Base-by-base conservation (phyloP, 1,140 invertebrate genomes). In the Euborellia annulipes region DNA sequence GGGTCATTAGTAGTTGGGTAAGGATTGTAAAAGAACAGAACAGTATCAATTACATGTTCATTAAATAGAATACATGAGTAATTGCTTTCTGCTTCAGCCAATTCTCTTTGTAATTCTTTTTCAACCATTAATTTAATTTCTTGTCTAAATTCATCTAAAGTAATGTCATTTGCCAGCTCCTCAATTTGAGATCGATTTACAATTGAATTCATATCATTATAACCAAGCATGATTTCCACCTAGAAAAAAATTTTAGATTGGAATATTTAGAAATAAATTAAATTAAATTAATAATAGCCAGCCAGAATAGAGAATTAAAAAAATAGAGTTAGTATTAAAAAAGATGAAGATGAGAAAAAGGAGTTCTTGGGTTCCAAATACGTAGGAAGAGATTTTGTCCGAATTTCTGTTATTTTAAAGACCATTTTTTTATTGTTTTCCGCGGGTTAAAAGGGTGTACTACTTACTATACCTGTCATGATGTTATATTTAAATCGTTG, bases 161-260 rank as follows among this genome's bases (percentile, higher is more conserved):
- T 63, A 46, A 73, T 61, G 4, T 73, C 58, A 55, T 60, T 61
- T 52, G 69, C 16, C 59, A 72, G 67, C 1, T 78, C 53, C 0
- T 13, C n/a, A 21, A 20, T 14, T 11, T 71, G 56, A 41, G 67
- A 67, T 17, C 69, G 69, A 16, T 61, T 63, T 8, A 62, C 61
- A 4, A 85, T 56, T 16, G 73, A 76, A 50, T 84, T 82, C 71
- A 84, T 84, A 52, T 81, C 76, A 0, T 81, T 84, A 46, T 73
- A 83, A 1, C 82, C 83, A 3, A 72, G 71, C 40, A 87, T 41
- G 17, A 40, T 18, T 14, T 39, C 37, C 4, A 40, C 45, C 37
- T 46, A 14, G 8, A 32, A 17, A 44, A 36, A 8, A 27, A 27
- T 27, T 27, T 27, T 27, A 27, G 23, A 6, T 27, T 4, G 11